Evolutionary conservation across 2,797 vertebrate species (phyloP).

Genomic region (Eulemur coronatus): DNA sequence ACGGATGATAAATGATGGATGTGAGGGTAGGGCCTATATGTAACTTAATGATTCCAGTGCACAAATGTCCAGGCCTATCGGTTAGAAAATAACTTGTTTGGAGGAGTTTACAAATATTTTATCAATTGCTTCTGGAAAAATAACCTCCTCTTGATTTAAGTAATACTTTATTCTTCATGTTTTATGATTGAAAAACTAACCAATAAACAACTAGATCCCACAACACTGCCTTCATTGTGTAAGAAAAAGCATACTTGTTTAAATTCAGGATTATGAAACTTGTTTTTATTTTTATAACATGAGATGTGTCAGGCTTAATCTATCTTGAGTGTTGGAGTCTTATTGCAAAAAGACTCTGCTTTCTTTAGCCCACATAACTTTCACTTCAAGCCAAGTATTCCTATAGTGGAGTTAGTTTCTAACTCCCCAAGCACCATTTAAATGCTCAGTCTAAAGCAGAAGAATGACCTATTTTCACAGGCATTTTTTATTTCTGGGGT

Average conservation of each 20-base stretch:
- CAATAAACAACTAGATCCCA: background rate
- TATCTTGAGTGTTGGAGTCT: constrained; percentile 64
- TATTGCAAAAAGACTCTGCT: constrained; percentile 56
- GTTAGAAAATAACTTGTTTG: background rate
- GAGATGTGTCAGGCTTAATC: constrained; percentile 71
- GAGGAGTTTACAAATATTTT: background rate
- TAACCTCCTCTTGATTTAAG: background rate
- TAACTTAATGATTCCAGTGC: background rate
- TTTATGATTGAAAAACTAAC: constrained; percentile 14
- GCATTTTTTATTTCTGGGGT: background rate
- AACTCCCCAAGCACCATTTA: background rate
- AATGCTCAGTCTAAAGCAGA: constrained; percentile 21
- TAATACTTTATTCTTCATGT: background rate
- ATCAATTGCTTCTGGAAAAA: background rate
- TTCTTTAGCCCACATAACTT: constrained; percentile 65
- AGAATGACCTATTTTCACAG: constrained; percentile 14
- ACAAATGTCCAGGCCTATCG: background rate
- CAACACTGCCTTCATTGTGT: background rate
- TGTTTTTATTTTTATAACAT: constrained; percentile 78
- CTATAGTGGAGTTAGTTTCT: background rate
- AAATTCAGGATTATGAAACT: constrained; percentile 76
- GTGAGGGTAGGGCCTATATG: background rate
- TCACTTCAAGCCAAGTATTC: constrained; percentile 53
- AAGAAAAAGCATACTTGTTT: constrained; percentile 58
- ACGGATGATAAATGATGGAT: background rate